Conservation (phyloP, 1,140 invertebrate genomes). For the Rhopalosiphum padi region DNA sequence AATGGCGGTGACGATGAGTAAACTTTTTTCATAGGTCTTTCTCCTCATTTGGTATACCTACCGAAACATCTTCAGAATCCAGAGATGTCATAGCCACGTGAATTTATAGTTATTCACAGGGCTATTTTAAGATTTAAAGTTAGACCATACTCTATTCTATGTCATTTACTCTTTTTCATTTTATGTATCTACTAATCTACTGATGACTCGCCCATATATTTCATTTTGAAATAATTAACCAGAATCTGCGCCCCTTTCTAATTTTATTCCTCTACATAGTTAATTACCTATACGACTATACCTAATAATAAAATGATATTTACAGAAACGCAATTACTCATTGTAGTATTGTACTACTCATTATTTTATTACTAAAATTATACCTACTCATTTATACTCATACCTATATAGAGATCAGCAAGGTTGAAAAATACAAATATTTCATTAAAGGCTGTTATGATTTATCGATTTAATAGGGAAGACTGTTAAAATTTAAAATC, state of each 20-base stretch:
- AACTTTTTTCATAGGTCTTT: background rate
- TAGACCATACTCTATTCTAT: background rate
- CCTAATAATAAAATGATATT: background rate
- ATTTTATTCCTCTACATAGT: background rate
- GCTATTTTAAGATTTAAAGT: slow-evolving; percentile 8
- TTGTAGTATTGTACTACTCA: background rate
- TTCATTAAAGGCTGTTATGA: background rate
- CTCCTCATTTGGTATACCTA: background rate
- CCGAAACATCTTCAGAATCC: background rate
- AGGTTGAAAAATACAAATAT: background rate
- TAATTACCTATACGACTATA: background rate
- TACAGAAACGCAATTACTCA: background rate
- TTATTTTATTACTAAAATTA: too few relatives aligned
- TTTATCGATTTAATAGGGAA: background rate
- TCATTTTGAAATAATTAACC: background rate
- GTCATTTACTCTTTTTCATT: background rate
- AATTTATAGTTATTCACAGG: background rate
- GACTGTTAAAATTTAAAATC: background rate
- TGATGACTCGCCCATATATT: background rate
- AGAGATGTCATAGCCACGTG: background rate
- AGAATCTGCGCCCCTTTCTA: background rate
- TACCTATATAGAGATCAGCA: background rate
- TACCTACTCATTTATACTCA: background rate
- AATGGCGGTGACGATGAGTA: background rate
- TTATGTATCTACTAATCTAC: too few relatives aligned